A percentile compares a stretch with the other conserved stretches of the same genome.
phyloP scores from a whole-genome alignment of 1,140 invertebrate species.

The Macrobrachium rosenbergii region DNA sequence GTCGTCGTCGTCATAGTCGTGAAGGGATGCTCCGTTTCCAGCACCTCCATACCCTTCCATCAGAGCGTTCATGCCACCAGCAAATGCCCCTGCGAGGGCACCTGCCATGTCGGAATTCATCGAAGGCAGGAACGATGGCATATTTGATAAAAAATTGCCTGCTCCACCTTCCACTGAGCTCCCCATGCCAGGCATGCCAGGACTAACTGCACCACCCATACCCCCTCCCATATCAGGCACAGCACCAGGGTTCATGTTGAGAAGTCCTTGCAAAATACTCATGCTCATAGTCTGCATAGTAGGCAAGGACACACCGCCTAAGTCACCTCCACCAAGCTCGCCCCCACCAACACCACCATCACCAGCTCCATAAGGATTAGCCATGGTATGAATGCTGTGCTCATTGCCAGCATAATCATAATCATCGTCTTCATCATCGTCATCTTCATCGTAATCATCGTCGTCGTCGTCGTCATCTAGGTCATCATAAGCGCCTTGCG shows the following conservation, averaged over 20 bases:
- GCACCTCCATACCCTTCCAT: constrained; percentile 56
- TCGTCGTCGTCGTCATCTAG: constrained; percentile 64
- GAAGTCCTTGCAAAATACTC: constrained; percentile 63
- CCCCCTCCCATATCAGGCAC: constrained; percentile 59
- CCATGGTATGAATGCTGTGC: constrained; percentile 63
- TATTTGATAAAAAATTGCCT: constrained; percentile 58
- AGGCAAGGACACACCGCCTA: constrained; percentile 49
- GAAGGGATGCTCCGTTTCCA: constrained; percentile 34
- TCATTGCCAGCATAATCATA: constrained; percentile 53
- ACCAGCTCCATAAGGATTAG: constrained; percentile 61
- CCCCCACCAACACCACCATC: constrained; percentile 47
- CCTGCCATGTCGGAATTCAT: constrained; percentile 60
- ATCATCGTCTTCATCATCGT: constrained; percentile 64
- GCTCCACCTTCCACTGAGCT: constrained; percentile 61
- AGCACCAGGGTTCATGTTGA: constrained; percentile 59
- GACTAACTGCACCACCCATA: constrained; percentile 45
- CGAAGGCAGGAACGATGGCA: constrained; percentile 64
- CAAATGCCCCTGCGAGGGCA: constrained; percentile 60
- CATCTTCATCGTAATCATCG: constrained; percentile 62
- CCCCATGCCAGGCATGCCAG: constrained; percentile 58
- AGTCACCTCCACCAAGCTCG: constrained; percentile 45
- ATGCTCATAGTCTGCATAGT: constrained; percentile 65
- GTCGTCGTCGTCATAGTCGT: constrained; percentile 52
- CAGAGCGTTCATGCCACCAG: constrained; percentile 54
- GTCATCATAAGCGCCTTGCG: constrained; percentile 53